A percentile compares a stretch with the other conserved stretches of the same genome.
phyloP scores from a whole-genome alignment of 2,113 vertebrate genomes.

The Ciconia maguari region DNA sequence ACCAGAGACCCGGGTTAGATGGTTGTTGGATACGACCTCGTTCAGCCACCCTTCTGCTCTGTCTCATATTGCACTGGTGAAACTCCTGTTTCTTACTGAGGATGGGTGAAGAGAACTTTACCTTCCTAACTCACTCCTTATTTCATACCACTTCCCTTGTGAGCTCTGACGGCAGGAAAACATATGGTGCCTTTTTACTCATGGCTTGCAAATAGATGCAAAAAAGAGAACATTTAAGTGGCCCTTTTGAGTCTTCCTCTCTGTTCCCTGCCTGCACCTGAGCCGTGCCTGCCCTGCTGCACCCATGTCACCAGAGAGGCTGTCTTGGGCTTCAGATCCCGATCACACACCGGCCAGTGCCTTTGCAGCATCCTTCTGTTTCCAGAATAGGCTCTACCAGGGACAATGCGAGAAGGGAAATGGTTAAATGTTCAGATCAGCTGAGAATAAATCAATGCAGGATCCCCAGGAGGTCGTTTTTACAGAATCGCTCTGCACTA shows the following conservation, averaged over 20 bases:
- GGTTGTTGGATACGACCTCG: background rate
- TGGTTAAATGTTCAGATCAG: slow-evolving; percentile 23
- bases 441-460: slow-evolving; percentile 40
- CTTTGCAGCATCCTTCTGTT: background rate
- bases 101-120: background rate
- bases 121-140: background rate
- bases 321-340: background rate
- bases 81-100: background rate
- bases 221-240: background rate
- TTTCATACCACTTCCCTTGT: background rate
- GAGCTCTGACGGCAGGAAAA: background rate
- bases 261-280: background rate
- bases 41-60: background rate
- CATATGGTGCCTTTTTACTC: background rate
- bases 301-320: background rate
- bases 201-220: background rate
- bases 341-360: background rate
- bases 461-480: background rate
- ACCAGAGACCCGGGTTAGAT: background rate
- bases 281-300: background rate
- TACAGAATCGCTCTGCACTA: background rate
- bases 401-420: background rate
- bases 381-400: background rate
- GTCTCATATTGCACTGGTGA: background rate
- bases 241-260: background rate